Conservation (phyloP, 2,797 vertebrate species). For the Acanthis flammea region DNA sequence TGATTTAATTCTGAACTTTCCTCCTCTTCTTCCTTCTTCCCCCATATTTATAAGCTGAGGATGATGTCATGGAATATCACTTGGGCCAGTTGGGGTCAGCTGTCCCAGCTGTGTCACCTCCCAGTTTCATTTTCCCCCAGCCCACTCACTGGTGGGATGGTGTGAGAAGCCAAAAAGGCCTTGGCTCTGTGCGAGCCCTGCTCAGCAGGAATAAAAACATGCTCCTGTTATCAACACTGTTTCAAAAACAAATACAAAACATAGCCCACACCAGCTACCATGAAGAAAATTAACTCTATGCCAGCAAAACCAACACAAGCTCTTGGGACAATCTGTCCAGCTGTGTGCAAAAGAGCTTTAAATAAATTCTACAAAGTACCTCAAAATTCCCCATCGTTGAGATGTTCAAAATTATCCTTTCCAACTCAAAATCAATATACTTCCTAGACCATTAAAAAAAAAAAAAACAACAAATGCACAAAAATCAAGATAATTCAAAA, state of each 20-base stretch:
- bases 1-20: fast-evolving
- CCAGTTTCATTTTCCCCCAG: background rate
- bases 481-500: background rate
- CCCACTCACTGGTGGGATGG: fast-evolving
- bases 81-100: background rate
- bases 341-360: background rate
- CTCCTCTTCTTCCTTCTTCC: background rate
- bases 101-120: background rate
- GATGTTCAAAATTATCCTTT: background rate
- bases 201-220: background rate
- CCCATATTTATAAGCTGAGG: background rate
- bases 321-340: background rate
- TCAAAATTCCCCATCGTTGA: background rate
- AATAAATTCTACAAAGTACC: background rate
- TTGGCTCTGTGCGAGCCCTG: background rate
- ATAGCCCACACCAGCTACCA: background rate
- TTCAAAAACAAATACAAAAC: background rate
- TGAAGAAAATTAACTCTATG: background rate
- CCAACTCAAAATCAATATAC: background rate
- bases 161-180: background rate
- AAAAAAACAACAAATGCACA: background rate
- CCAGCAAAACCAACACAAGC: background rate
- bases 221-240: background rate
- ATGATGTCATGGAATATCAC: background rate
- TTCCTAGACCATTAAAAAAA: background rate